Evolutionary conservation across 1,140 invertebrate genomes (phyloP).

Genomic region (Trissolcus basalis): DNA sequence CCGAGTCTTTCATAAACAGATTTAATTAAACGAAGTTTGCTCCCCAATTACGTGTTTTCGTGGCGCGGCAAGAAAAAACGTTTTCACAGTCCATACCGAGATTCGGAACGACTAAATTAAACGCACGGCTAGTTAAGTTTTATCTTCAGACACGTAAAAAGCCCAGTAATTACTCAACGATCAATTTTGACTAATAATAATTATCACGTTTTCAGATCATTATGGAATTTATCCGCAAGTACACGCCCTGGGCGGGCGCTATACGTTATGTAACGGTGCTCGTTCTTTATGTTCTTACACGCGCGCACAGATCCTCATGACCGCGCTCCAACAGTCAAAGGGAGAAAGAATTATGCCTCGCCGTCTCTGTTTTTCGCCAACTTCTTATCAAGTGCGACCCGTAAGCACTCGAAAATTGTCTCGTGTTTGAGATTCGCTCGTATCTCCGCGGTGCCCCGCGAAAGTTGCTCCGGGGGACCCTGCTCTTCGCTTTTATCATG

Average conservation of each 20-base stretch:
- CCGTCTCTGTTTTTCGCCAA: slow-evolving; percentile 30
- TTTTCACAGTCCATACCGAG: neutral
- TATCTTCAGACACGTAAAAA: slow-evolving; percentile 31
- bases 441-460: slow-evolving; percentile 19
- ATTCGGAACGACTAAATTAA: slow-evolving; percentile 17
- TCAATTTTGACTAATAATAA: slow-evolving; percentile 44
- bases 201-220: slow-evolving; percentile 51
- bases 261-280: slow-evolving; percentile 49
- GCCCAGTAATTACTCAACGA: slow-evolving; percentile 44
- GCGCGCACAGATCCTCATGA: slow-evolving; percentile 28
- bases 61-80: neutral
- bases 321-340: slow-evolving; percentile 37
- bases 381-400: slow-evolving; percentile 40
- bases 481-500: slow-evolving; percentile 29
- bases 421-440: slow-evolving; percentile 21
- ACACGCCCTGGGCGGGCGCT: slow-evolving; percentile 51
- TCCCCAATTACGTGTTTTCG: no score
- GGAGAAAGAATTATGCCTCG: slow-evolving; percentile 34
- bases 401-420: slow-evolving; percentile 39
- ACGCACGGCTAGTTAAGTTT: slow-evolving; percentile 5
- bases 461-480: no score
- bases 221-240: slow-evolving; percentile 51
- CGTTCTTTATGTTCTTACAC: slow-evolving; percentile 34
- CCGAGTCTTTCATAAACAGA: no score
- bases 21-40: no score